These are phyloP conservation scores for Phrynocephalus versicolor DNA, from an alignment of 2,113 vertebrate genomes.

Conservation along the genomic window DNA sequence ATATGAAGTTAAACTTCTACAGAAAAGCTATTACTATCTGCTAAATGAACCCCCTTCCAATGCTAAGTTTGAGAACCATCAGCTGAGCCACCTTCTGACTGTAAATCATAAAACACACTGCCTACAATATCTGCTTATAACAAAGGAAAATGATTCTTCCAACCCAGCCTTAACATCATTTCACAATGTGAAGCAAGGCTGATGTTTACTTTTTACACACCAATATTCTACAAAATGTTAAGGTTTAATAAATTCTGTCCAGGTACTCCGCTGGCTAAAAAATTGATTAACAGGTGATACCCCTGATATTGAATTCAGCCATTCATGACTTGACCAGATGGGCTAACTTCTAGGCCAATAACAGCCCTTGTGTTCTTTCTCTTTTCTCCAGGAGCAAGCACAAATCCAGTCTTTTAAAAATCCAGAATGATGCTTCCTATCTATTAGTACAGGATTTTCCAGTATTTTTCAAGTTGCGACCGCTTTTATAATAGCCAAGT, in stretches of 20 bases:
- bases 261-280: not conserved
- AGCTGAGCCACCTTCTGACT: too few species aligned
- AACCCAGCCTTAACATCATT: not conserved
- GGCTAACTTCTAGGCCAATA: constrained; percentile 4
- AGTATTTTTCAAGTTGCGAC: too few species aligned
- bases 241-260: not conserved
- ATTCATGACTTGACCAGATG: constrained; percentile 12
- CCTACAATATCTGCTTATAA: too few species aligned
- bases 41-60: too few species aligned
- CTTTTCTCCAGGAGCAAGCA: not conserved
- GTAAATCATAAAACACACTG: too few species aligned
- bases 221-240: not conserved
- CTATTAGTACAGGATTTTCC: not conserved
- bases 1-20: too few species aligned
- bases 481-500: too few species aligned
- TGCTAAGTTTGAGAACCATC: too few species aligned
- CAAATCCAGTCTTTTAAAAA: not conserved
- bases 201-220: not conserved
- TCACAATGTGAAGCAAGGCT: constrained; percentile 7
- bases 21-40: too few species aligned
- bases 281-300: constrained; percentile 19
- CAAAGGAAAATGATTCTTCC: too few species aligned
- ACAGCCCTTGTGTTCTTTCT: not conserved
- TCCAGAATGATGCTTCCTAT: constrained; percentile 9
- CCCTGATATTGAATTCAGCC: constrained; percentile 22